Evolutionary conservation across 2,113 vertebrate species (phyloP).

Genomic region (Sturnus vulgaris): DNA sequence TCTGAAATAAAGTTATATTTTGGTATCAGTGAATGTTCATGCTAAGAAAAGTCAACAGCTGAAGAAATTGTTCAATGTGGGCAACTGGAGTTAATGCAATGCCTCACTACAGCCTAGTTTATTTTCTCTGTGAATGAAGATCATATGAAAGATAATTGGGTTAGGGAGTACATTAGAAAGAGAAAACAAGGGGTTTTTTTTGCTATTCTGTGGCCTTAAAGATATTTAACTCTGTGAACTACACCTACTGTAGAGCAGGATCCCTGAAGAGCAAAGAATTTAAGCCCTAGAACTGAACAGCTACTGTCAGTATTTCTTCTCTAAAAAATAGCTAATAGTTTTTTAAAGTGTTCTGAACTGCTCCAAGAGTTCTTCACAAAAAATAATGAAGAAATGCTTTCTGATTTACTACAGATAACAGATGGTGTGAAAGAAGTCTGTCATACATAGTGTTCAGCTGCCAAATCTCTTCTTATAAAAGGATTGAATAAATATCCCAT

Average conservation of each 20-base stretch:
- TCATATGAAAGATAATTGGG: not conserved
- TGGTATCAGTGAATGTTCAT: not conserved
- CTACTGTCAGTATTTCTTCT: not conserved
- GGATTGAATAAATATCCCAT: constrained; percentile 30
- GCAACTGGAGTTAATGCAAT: not conserved
- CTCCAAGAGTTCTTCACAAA: not conserved
- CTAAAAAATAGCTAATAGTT: not conserved
- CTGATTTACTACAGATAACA: constrained; percentile 47
- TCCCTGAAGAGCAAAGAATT: not conserved
- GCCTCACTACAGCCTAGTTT: not conserved
- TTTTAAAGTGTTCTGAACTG: not conserved
- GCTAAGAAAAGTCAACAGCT: not conserved
- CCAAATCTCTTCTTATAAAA: constrained; percentile 44
- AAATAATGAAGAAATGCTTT: not conserved
- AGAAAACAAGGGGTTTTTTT: not conserved
- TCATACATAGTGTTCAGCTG: constrained; percentile 41
- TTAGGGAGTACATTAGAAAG: not conserved
- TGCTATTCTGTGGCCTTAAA: not conserved
- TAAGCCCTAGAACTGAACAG: not conserved
- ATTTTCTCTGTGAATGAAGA: not conserved
- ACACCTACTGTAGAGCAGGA: not conserved
- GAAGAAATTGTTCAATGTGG: not conserved
- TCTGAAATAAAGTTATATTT: not conserved
- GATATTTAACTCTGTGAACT: not conserved
- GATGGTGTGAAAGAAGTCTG: constrained; percentile 47